Evolutionary conservation across 1,140 invertebrate genomes (phyloP), one percentile per base, ranked within the genome.

Genomic region (Drosophila tristis): DNA sequence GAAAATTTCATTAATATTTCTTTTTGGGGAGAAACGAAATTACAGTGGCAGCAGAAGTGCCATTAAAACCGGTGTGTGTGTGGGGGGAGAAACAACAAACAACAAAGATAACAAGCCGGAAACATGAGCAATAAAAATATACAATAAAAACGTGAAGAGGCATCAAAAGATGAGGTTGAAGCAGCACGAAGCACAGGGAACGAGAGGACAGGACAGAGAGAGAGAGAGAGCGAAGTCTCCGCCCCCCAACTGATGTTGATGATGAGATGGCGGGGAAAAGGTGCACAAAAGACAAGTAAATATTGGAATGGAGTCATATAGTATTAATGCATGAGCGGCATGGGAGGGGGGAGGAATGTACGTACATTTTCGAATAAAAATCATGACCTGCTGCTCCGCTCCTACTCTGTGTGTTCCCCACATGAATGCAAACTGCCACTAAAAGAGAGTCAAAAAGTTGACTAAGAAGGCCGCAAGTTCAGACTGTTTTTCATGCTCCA

Each of bases 271-370:
- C 60, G 39, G 20, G 51, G 15, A 13, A 63, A 86, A 87, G 74
- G 81, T 86, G 86, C 86, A 85, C 81, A 85, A 74, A 48, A 58
- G 64, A 60, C 57, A 62, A 62, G 65, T 54, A 86, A 81, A 86
- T 87, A 81, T 86, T 86, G 77, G 67, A 74, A 75, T 65, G 61
- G 56, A 76, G 72, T 60, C 74, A 55, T 51, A 11, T 25, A 66
- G 49, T 7, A 29, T 29, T 5, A 29, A 29, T 29, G 49, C 42
- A 20, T 26, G 47, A 1, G 20, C 2, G 20, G 20, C 0, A 20
- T 20, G 20, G 20, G 42, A 29, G 42, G 6, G 25, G 29, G 8
- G 5, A n/a, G 15, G 16, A 1, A 26, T 23, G 35, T 35, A 23
- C 47, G 42, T 62, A 25, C 23, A 31, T 45, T 54, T 54, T 50